Base-by-base conservation (phyloP, 2,888 invertebrate genomes). In the Hololepta plana region DNA sequence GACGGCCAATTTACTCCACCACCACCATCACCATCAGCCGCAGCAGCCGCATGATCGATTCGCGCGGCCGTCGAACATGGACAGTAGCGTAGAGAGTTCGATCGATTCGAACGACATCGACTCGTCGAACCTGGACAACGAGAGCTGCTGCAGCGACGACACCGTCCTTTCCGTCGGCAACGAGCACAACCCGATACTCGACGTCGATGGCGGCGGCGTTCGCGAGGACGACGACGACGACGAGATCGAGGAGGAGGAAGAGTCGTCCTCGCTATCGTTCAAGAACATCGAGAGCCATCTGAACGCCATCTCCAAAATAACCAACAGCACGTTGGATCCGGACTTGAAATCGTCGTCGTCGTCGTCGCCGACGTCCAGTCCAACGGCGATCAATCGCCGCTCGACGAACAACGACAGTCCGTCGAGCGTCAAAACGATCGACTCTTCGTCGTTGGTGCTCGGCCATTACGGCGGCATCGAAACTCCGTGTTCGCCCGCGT, bases 161-260 rank as follows among this genome's bases (percentile, higher is more conserved):
- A 82, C 81, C 21, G 81, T 80, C 3, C 46, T 82, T 15, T 81
- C 80, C 38, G 81, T 82, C 35, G 80, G 81, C 4, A 79, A 80
- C 45, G 81, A 82, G 40, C 20, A 17, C 16, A 69, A 67, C 2
- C 62, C 67, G 12, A 22, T 30, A 9, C 27, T 28, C 4, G 25
- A 23, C 10, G 17, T 23, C 9, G 13, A 21, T 10, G 11, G 56
- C 29, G 33, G 35, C 27, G 19, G 16, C 12, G 14, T 10, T 3
- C 20, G 35, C 30, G 28, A 36, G 37, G 35, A 32, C 15, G 39
- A 40, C 22, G n/a, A n/a, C n/a, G n/a, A n/a, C n/a, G n/a, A n/a
- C n/a, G n/a, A n/a, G n/a, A n/a, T n/a, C n/a, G n/a, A n/a, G n/a
- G n/a, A n/a, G n/a, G n/a, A n/a, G n/a, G n/a, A n/a, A n/a, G n/a